phyloP scores from a whole-genome alignment of 2,888 invertebrate species.

The Acleris literana region DNA sequence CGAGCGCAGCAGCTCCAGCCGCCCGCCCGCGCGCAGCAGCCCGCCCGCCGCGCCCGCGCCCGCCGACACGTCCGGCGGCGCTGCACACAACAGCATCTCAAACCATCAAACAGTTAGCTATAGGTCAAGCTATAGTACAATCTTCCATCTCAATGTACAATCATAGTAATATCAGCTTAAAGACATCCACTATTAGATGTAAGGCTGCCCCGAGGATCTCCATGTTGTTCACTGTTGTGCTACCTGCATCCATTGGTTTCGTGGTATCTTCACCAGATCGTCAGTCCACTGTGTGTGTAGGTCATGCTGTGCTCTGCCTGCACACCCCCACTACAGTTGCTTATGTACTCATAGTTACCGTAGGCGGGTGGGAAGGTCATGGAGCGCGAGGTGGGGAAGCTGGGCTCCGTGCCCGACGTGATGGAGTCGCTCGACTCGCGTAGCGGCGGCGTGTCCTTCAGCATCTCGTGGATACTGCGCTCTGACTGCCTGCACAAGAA shows the following conservation, averaged over 20 bases:
- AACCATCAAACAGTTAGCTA: not conserved
- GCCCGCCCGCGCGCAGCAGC: constrained; percentile 86
- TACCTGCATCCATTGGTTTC: too few species aligned
- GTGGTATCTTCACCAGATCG: too few species aligned
- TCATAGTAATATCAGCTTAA: too few species aligned
- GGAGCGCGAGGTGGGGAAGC: constrained; percentile 85
- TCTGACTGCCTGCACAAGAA: constrained; percentile 77
- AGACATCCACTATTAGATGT: too few species aligned
- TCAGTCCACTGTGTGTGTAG: too few species aligned
- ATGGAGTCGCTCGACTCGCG: constrained; percentile 90
- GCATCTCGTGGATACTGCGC: constrained; percentile 92
- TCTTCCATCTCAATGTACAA: too few species aligned
- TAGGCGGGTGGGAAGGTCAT: constrained; percentile 89
- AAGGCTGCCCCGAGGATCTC: too few species aligned
- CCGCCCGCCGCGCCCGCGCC: constrained; percentile 77
- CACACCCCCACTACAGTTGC: not conserved
- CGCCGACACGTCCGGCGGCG: constrained; percentile 83
- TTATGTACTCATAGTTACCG: constrained; percentile 56
- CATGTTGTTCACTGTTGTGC: too few species aligned
- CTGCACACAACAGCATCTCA: constrained; percentile 45
- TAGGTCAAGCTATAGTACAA: too few species aligned
- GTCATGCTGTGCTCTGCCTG: too few species aligned
- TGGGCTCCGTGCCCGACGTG: constrained; percentile 89
- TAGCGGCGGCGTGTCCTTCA: constrained; percentile 91
- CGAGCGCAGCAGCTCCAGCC: constrained; percentile 95